Base-by-base conservation (phyloP, 2,888 invertebrate genomes). In the Agriopis aurantiaria region DNA sequence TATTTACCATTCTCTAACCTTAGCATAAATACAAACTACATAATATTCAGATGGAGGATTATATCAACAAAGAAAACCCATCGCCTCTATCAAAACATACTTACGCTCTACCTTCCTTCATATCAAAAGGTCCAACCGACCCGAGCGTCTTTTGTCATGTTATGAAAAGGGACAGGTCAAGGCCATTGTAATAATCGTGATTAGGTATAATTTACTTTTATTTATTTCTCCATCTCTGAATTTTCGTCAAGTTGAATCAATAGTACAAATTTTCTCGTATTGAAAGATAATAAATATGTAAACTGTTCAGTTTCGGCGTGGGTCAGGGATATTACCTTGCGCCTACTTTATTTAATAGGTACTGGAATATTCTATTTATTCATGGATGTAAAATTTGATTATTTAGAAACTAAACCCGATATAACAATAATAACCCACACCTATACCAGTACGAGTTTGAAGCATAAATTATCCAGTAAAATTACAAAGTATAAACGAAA, bases 41-140 rank as follows among this genome's bases (percentile, higher is more conserved):
- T 48, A 23, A 41, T 14, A 58, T 33, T 62, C 45, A n/a, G 23
- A 46, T 46, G 9, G 53, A 45, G 23, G 53, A 62, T 62, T 62
- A 62, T 45, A 53, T 53, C 62, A 10, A 53, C 43, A 62, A 53
- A 62, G 53, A 23, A 14, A 61, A 48, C 43, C 43, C 41, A 61
- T 53, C 53, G 53, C 33, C 52, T 17, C 62, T 53, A 62, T 53
- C 52, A 53, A 61, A 62, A 62, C 52, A 62, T 62, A 52, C 53
- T 46, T 51, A 53, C n/a, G n/a, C n/a, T 17, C 7, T 59, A 23
- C 17, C 33, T 33, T 5, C 33, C 33, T 14, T 49, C 14, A 49
- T 40, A 53, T 33, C 33, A 62, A 53, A 53, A 62, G 53, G 10
- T n/a, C 45, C 62, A 45, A 46, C 12, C 23, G 53, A 62, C 62